phyloP scores from a whole-genome alignment of 2,797 vertebrate species.

The Aythya fuligula region DNA sequence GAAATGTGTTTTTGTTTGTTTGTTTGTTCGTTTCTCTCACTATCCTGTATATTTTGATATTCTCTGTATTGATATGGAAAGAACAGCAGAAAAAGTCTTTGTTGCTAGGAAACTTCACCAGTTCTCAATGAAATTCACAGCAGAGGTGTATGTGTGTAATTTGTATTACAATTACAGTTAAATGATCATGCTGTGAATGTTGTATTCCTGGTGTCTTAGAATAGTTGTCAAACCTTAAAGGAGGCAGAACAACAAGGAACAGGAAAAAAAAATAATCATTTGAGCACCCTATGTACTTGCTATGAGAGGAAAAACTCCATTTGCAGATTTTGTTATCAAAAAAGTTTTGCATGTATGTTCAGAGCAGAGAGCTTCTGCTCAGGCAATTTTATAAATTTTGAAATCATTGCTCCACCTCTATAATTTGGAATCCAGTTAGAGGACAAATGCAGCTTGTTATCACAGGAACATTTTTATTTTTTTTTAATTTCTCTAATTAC shows the following conservation, averaged over 20 bases:
- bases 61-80: background rate
- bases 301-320: background rate
- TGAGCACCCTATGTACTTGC: background rate
- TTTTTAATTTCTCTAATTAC: background rate
- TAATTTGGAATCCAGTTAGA: background rate
- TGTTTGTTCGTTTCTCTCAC: background rate
- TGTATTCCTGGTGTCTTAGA: background rate
- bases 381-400: background rate
- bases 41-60: background rate
- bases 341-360: background rate
- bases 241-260: background rate
- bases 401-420: background rate
- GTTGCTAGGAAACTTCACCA: background rate
- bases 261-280: background rate
- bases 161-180: background rate
- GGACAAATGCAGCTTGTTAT: background rate
- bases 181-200: background rate
- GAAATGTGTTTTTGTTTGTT: background rate
- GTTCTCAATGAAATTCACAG: background rate
- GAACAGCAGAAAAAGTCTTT: background rate
- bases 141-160: background rate
- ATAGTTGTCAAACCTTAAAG: background rate
- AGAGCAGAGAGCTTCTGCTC: background rate
- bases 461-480: background rate
- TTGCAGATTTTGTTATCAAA: background rate